Base-by-base conservation (phyloP, 1,140 invertebrate genomes). In the Drosophila sproati region DNA sequence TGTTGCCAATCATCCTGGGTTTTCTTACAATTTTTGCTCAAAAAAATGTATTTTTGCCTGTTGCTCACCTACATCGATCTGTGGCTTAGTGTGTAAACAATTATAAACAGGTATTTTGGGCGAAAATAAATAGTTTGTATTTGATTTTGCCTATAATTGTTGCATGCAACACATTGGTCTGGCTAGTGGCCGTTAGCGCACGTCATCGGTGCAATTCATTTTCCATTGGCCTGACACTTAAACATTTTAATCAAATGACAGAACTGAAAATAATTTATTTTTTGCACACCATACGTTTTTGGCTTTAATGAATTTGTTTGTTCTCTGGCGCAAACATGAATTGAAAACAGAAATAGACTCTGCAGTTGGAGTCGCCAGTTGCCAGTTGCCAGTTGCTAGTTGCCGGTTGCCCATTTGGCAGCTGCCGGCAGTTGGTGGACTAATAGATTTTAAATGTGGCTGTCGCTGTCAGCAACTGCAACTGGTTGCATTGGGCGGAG, bases 221-320 rank as follows among this genome's bases (percentile, higher is more conserved):
- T 81, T 4, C 45, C 66, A 80, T 64, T 61, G 68, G 39, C n/a
- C 7, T 10, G 43, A 48, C 73, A 55, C 55, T 60, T 55, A 64
- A 83, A 88, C 78, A 89, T 80, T 89, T 83, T 83, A 88, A 89
- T 89, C 83, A 89, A 88, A 89, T 89, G 80, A 89, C 80, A 80
- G 73, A 76, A 48, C 68, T 51, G 61, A 78, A 80, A 73, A 80
- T 89, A 88, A 88, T 89, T 88, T 83, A 88, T 88, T 88, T 76
- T 73, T 64, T 74, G 73, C 63, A 73, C 68, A 80, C 78, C 80
- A 88, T 73, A 82, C 64, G 39, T 41, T 7, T 62, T 61, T 69
- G 48, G 51, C 74, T 82, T 73, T 87, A 87, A 88, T 87, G 71
- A 82, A 88, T 78, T 82, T 77, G 77, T 82, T 88, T 82, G 70